These are phyloP conservation scores for Catocala fraxini DNA, from an alignment of 2,888 invertebrate species.

Conservation along the genomic window DNA sequence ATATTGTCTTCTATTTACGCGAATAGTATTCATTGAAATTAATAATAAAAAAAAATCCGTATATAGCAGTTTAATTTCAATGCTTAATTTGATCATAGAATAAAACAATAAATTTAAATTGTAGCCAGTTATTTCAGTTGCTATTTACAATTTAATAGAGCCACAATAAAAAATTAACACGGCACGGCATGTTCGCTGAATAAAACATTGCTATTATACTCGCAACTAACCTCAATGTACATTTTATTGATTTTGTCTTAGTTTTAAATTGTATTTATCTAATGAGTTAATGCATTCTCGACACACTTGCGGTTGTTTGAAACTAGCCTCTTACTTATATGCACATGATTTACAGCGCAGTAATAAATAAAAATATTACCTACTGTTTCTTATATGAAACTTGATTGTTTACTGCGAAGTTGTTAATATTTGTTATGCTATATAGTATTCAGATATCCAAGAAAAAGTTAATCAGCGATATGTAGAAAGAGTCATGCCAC, in stretches of 20 bases:
- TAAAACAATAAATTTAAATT: not conserved
- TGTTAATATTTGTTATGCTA: too few species aligned
- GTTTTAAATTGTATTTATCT: conserved; percentile 36
- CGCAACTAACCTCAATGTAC: conserved; percentile 31
- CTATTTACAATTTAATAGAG: conserved; percentile 2
- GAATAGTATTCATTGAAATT: too few species aligned
- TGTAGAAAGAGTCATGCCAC: too few species aligned
- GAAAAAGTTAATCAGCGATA: too few species aligned
- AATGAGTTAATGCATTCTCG: conserved; percentile 39
- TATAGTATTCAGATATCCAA: too few species aligned
- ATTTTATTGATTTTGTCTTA: conserved; percentile 24
- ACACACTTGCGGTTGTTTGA: conserved; percentile 39
- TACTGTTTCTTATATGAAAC: too few species aligned
- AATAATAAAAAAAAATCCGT: too few species aligned
- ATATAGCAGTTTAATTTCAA: too few species aligned
- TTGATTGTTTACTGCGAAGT: too few species aligned
- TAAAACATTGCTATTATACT: conserved; percentile 25
- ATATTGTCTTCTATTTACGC: too few species aligned
- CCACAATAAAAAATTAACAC: conserved; percentile 13
- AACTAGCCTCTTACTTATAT: conserved; percentile 29
- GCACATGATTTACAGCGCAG: conserved; percentile 26
- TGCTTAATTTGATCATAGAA: conserved; percentile 1
- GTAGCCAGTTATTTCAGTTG: conserved; percentile 11
- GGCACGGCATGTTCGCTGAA: conserved; percentile 11
- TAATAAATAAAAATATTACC: conserved; percentile 20